Base-by-base conservation (phyloP, 64 coral and sea anemone species). In the Acropora tenuis region DNA sequence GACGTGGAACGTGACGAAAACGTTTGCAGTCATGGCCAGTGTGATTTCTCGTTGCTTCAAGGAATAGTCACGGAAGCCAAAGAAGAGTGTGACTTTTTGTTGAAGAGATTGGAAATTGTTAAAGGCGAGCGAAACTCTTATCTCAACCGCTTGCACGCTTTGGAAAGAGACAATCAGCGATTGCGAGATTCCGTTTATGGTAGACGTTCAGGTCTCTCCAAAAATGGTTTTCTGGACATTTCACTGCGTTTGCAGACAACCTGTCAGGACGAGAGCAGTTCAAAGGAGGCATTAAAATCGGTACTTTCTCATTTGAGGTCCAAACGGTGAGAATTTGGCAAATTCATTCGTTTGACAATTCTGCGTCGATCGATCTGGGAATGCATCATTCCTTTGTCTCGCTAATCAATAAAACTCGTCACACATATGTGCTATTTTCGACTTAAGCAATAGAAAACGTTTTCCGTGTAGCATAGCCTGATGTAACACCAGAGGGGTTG, bases 241-340 rank as follows among this genome's bases (percentile, higher is more conserved):
- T 80, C 42, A 13, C 43, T 11, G 69, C 89, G 43, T 86, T 86
- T 82, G 47, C 80, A 81, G 61, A 73, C 69, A 80, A 78, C 17
- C 49, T 76, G 73, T 66, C 58, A 79, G 12, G 19, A 19, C 50
- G 73, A 69, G 2, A 83, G 67, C 19, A 90, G 90, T 68, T 75
- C 82, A n/a, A 94, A 94, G 47, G 92, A 91, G 41, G 77, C 92
- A 1, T 63, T 97, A 2, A 91, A 85, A 58, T 90, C 95, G 16
- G 93, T 94, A 18, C 95, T 97, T 47, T 89, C 95, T 44, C 95
- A 94, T 63, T 73, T 97, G 43, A 88, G 79, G 48, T 97, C 95
- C 2, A 97, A 97, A 78, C 80, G 95, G 95, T 97, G 73, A 55
- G 95, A 53, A n/a, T 15, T 60, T 3, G 0, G 6, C 1, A 52